These are phyloP conservation scores for Aptenodytes forsteri DNA, from an alignment of 2,113 vertebrate species.

Conservation along the genomic window DNA sequence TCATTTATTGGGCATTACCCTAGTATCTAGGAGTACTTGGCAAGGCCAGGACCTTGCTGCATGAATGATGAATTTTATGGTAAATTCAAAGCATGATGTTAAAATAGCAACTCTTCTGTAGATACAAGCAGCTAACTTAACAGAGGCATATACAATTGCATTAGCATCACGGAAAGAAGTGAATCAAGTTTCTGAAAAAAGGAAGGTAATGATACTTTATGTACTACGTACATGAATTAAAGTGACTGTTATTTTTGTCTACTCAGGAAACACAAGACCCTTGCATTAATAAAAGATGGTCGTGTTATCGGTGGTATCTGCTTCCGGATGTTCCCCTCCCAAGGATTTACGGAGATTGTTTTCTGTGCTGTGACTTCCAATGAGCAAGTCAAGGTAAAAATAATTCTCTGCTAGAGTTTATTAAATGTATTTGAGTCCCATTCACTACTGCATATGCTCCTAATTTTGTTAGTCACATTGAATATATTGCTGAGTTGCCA, in stretches of 20 bases:
- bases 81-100: background rate
- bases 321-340: slow-evolving; percentile 98
- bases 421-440: background rate
- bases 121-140: background rate
- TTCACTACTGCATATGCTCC: background rate
- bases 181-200: background rate
- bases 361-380: slow-evolving; percentile 99
- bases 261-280: slow-evolving; percentile 96
- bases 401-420: background rate
- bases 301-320: slow-evolving; percentile 98
- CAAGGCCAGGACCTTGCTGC: background rate
- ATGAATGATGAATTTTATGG: background rate
- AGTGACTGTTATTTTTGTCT: slow-evolving; percentile 28
- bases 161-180: background rate
- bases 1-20: background rate
- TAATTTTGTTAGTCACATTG: background rate
- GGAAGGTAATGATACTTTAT: background rate
- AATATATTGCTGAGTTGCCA: background rate
- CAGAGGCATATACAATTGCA: background rate
- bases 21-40: background rate
- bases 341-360: slow-evolving; percentile 98
- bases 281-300: slow-evolving; percentile 97
- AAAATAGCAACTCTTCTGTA: background rate
- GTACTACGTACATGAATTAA: background rate
- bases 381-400: slow-evolving; percentile 96